Conservation (phyloP, 2,888 invertebrate species). For the Napeogenes sylphis region DNA sequence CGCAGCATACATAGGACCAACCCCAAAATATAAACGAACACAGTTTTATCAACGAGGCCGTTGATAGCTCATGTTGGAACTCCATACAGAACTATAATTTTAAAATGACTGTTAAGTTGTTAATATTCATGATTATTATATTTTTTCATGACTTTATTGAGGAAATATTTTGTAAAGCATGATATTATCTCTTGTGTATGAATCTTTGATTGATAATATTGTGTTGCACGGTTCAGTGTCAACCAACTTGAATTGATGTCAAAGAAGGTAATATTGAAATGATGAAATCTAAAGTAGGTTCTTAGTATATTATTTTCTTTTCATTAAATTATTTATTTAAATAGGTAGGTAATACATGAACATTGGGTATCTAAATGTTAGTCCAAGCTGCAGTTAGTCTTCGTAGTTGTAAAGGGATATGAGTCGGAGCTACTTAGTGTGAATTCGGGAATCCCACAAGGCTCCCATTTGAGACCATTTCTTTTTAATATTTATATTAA, state of each 20-base stretch:
- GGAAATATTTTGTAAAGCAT: not conserved
- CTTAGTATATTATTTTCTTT: not conserved
- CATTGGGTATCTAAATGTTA: too few species aligned
- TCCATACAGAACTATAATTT: constrained; percentile 38
- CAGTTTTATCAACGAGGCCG: constrained; percentile 47
- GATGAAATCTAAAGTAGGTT: not conserved
- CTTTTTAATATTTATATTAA: too few species aligned
- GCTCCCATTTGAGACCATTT: too few species aligned
- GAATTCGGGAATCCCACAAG: too few species aligned
- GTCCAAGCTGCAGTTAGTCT: too few species aligned
- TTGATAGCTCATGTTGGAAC: constrained; percentile 44
- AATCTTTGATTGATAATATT: not conserved
- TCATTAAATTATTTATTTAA: not conserved
- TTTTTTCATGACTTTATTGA: not conserved
- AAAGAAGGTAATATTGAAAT: not conserved
- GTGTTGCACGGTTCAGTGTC: not conserved
- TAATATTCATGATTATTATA: not conserved
- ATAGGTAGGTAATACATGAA: too few species aligned
- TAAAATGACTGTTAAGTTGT: not conserved
- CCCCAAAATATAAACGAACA: constrained; percentile 61
- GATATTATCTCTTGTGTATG: not conserved
- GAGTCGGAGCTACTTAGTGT: too few species aligned
- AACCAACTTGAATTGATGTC: not conserved
- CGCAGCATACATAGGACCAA: constrained; percentile 47
- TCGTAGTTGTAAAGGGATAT: too few species aligned